Percentiles rank a stretch among this genome's conserved stretches.
phyloP scores from a whole-genome alignment of 2,797 vertebrate species.

The Hypotaenidia philippensis region DNA sequence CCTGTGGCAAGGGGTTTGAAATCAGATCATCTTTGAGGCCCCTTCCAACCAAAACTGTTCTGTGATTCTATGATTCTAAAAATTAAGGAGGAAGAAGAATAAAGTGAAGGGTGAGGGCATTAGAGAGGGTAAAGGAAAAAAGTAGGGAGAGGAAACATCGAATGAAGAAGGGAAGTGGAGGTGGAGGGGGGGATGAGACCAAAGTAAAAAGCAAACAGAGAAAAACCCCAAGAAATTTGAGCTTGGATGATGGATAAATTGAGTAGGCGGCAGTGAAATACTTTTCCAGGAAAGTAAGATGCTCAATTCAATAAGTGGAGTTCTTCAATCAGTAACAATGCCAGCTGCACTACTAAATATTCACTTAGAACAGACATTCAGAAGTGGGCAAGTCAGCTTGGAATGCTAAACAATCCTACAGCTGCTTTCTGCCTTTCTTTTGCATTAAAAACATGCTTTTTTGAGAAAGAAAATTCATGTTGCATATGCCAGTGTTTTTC shows the following conservation, averaged over 20 bases:
- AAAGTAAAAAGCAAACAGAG: not conserved
- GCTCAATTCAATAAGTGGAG: constrained; percentile 16
- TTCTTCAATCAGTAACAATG: constrained; percentile 66
- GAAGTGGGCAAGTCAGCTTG: not conserved
- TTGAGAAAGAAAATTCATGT: not conserved
- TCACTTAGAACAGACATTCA: constrained; percentile 41
- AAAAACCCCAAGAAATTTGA: not conserved
- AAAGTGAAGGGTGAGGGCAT: not conserved
- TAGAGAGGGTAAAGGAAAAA: not conserved
- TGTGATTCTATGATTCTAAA: not conserved
- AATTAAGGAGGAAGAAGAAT: not conserved
- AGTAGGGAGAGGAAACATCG: not conserved
- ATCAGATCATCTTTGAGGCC: no score
- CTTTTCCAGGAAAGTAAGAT: constrained; percentile 51
- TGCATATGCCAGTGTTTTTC: not conserved
- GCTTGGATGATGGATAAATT: constrained; percentile 1
- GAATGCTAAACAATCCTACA: constrained; percentile 50
- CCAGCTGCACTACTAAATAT: constrained; percentile 63
- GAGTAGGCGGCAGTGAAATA: constrained; percentile 21
- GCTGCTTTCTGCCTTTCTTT: not conserved
- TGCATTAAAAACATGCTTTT: not conserved
- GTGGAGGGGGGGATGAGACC: not conserved
- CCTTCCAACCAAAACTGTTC: no score
- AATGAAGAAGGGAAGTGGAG: not conserved
- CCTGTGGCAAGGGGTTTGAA: no score